Base-by-base conservation (phyloP, 2,888 invertebrate species). In the Limenitis camilla region DNA sequence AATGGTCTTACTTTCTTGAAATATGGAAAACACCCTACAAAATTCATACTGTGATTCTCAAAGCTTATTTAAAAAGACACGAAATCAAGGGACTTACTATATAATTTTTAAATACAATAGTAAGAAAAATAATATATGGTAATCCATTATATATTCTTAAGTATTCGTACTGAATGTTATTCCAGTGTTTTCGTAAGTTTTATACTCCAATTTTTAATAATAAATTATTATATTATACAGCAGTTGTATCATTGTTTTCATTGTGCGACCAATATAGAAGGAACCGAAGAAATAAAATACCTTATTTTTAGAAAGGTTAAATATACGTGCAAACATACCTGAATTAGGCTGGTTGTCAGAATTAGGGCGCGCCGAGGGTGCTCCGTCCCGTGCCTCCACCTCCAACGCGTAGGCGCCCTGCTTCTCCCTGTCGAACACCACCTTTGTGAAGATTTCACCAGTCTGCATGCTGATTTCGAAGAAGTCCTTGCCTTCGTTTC, bases 361-460 rank as follows among this genome's bases (percentile, higher is more conserved):
- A 79, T 97, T 97, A 40, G 97, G 97, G 61, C 97, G 90, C 49
- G 96, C 97, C 9, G 98, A 98, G n/a, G 96, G 94, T 52, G 96
- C 96, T 48, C 98, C 97, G 76, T 99, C 99, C 53, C 97, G 90
- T 0, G 98, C 99, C 79, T 97, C 96, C 67, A 99, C 98, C 77
- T 98, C 97, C 73, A 99, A 88, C 35, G 98, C 98, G 87, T 98
- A 99, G 54, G 98, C 97, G 41, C 96, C 96, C 78, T 98, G 97
- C 89, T 97, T 97, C 87, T 99, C 99, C 61, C 98, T 92, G 89
- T 99, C 99, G 89, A 99, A 99, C 69, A 96, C 94, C 65, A 95
- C 91, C 84, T 96, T 96, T 39, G 98, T 97, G 88, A 95, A 97
- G 74, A 99, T 95, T 82, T 97, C 96, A 27, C 99, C 99, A 31